Evolutionary conservation across 2,113 vertebrate genomes (phyloP).

Genomic region (Protobothrops mucrosquamatus): DNA sequence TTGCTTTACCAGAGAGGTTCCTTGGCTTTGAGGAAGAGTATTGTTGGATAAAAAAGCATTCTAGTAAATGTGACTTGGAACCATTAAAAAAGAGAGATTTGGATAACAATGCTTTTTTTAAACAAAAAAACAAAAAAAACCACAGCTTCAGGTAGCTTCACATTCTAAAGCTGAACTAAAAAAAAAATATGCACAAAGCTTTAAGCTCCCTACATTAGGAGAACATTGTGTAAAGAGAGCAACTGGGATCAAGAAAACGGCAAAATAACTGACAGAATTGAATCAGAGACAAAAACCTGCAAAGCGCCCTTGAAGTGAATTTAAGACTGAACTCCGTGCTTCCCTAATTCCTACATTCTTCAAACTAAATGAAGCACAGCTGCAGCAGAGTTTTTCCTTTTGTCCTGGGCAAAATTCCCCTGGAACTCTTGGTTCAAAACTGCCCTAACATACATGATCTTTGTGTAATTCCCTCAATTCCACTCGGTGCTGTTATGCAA

Average conservation of each 20-base stretch:
- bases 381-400: background rate
- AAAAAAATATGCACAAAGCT: background rate
- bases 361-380: slow-evolving; percentile 10
- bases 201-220: background rate
- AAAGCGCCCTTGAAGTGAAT: background rate
- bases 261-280: background rate
- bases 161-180: background rate
- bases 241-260: background rate
- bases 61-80: background rate
- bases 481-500: slow-evolving; percentile 5
- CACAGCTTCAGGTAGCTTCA: background rate
- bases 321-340: background rate
- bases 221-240: background rate
- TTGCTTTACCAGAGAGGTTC: background rate
- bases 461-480: slow-evolving; percentile 11
- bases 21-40: background rate
- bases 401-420: background rate
- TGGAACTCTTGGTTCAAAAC: slow-evolving; percentile 28
- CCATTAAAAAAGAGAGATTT: background rate
- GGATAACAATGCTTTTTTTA: background rate
- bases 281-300: background rate
- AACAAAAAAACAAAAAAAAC: background rate
- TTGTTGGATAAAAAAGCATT: background rate
- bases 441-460: background rate
- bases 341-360: background rate